Conservation (phyloP, 2,888 invertebrate genomes). For the Caenorhabditis angaria region DNA sequence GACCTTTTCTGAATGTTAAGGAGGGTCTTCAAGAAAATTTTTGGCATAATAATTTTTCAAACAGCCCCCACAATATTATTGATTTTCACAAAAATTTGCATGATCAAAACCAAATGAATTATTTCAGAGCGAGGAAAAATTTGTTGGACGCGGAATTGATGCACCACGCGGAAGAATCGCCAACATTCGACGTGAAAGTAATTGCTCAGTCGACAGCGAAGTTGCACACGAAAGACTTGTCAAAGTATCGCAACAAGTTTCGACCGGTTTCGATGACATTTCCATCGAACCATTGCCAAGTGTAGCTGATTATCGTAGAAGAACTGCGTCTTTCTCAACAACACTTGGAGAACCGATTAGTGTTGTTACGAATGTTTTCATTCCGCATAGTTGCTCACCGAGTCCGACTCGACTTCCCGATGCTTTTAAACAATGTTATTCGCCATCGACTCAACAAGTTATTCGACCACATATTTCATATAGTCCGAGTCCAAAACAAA, state of each 20-base stretch:
- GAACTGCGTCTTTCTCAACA: conserved; percentile 34
- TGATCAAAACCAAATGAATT: no score
- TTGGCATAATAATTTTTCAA: no score
- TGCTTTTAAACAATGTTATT: conserved; percentile 63
- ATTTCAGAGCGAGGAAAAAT: conserved; percentile 41
- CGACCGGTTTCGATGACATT: conserved; percentile 67
- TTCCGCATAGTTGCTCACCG: conserved; percentile 66
- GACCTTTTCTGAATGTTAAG: no score
- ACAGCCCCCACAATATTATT: no score
- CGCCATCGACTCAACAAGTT: conserved; percentile 71
- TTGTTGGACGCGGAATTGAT: conserved; percentile 36
- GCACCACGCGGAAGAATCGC: conserved; percentile 62
- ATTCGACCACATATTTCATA: conserved; percentile 70
- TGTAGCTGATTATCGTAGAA: conserved; percentile 20
- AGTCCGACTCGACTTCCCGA: conserved; percentile 63
- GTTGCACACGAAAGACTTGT: conserved; percentile 65
- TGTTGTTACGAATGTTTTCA: conserved; percentile 68
- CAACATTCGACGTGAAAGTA: conserved; percentile 67
- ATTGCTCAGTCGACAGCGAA: conserved; percentile 58
- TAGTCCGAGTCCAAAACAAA: conserved; percentile 56
- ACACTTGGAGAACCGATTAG: conserved; percentile 61
- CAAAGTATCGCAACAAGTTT: conserved; percentile 63
- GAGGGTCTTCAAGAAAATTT: no score
- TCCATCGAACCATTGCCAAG: conserved; percentile 31
- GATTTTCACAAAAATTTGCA: no score